Base-by-base conservation (phyloP, 1,140 invertebrate genomes). In the Hirudo medicinalis region DNA sequence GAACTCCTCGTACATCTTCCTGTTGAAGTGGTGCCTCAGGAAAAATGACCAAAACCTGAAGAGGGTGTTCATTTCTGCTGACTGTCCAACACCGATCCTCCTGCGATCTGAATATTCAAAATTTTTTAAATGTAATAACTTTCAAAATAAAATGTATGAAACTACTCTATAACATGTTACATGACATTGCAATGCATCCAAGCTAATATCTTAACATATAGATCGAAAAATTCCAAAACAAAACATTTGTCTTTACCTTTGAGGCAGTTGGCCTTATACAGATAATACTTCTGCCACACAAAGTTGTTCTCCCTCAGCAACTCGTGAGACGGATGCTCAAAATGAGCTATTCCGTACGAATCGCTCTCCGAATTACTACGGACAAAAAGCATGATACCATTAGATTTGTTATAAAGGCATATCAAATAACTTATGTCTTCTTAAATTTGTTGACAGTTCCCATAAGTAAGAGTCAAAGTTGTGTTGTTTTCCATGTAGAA, bases 1-100 rank as follows among this genome's bases (percentile, higher is more conserved):
- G 82, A 99, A 99, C 83, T 99, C 96, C 75, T 91, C 89, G 81
- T 97, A 99, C 95, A 99, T 98, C 76, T 90, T 94, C 76, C 90
- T 87, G 84, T 98, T 98, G 83, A 97, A 99, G 82, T 98, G 94
- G 80, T 98, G 94, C 70, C 95, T 84, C 60, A 99, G 85, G 85
- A 99, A 99, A 87, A 98, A 97, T 29, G 95, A 98, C 96, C 96
- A 99, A 84, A 99, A 99, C 72, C 32, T 63, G 72, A 78, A 81
- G 54, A 82, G 71, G 6, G 79, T 81, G 74, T 82, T 81, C 79
- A 81, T 81, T 74, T 82, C 80, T 73, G 78, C 78, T 27, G 80
- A 82, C 63, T 76, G 76, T 0, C 95, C 95, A 78, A 89, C 89
- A 67, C 95, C 94, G 63, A 93, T 85, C 80, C 89, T 88, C 81